A percentile compares a stretch with the other conserved stretches of the same genome.
phyloP scores from a whole-genome alignment of 2,113 vertebrate species.

The Rhea pennata region DNA sequence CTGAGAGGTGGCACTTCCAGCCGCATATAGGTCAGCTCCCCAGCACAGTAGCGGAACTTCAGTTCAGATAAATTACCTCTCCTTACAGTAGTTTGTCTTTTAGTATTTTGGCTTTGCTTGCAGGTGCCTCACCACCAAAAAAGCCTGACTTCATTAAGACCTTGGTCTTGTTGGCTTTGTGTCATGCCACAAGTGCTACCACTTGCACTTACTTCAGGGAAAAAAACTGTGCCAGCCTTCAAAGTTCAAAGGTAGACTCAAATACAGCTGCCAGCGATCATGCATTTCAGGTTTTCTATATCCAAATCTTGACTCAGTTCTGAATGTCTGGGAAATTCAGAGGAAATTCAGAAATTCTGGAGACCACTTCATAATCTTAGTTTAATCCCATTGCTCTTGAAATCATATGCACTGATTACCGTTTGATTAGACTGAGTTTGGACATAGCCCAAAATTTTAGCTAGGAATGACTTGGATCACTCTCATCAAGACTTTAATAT shows the following conservation, averaged over 20 bases:
- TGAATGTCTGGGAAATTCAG: constrained; percentile 5
- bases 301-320: background rate
- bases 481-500: background rate
- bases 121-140: constrained; percentile 21
- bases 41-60: background rate
- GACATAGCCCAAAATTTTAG: background rate
- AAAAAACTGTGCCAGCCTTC: background rate
- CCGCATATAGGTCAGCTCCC: background rate
- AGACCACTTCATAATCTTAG: background rate
- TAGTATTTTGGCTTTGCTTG: background rate
- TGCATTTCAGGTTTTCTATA: background rate
- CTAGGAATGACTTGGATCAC: background rate
- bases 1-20: background rate
- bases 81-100: constrained; percentile 16
- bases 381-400: background rate
- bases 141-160: constrained; percentile 6
- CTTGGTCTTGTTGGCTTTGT: background rate
- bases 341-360: background rate
- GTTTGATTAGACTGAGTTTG: background rate
- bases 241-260: background rate
- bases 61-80: background rate
- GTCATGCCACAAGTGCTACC: background rate
- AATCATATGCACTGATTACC: background rate
- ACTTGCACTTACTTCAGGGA: background rate
- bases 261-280: background rate